Percentiles rank a stretch among this genome's conserved stretches.
These are phyloP conservation scores for Cotesia typhae DNA, from an alignment of 1,140 invertebrate species.

Conservation along the genomic window DNA sequence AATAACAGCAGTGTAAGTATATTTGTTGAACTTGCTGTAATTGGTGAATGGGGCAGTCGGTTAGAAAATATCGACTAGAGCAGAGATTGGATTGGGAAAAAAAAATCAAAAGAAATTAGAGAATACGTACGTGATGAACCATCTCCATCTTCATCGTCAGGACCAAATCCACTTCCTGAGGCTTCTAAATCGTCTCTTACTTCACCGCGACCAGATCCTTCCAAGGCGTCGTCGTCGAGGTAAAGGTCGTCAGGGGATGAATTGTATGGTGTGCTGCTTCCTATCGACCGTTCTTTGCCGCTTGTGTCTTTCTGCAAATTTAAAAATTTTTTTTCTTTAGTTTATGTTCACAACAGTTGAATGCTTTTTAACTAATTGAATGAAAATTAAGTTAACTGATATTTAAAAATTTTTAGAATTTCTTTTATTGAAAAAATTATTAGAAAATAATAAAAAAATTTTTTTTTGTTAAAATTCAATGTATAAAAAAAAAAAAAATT, in stretches of 20 bases:
- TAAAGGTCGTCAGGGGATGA: slow-evolving; percentile 61
- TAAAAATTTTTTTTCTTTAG: neutral
- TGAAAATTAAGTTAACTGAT: no score
- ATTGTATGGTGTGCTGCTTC: slow-evolving; percentile 53
- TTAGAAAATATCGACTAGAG: no score
- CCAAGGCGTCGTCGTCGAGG: slow-evolving; percentile 63
- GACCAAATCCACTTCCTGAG: slow-evolving; percentile 75
- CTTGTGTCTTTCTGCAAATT: slow-evolving; percentile 54
- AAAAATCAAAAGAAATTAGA: slow-evolving; percentile 16
- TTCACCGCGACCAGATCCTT: slow-evolving; percentile 66
- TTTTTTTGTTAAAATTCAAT: no score
- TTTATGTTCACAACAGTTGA: no score
- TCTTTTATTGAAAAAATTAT: no score
- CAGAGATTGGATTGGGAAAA: neutral
- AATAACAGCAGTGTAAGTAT: neutral
- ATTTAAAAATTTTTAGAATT: no score
- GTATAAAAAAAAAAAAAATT: no score
- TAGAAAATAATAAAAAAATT: no score
- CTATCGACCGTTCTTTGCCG: slow-evolving; percentile 53
- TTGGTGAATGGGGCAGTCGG: neutral
- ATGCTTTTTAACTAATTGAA: no score
- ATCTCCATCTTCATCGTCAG: slow-evolving; percentile 73
- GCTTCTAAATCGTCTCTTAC: slow-evolving; percentile 73
- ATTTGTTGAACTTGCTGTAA: neutral
- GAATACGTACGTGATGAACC: slow-evolving; percentile 51